Base-by-base conservation (phyloP, 2,888 invertebrate genomes). In the Pycnomerus fuliginosus region DNA sequence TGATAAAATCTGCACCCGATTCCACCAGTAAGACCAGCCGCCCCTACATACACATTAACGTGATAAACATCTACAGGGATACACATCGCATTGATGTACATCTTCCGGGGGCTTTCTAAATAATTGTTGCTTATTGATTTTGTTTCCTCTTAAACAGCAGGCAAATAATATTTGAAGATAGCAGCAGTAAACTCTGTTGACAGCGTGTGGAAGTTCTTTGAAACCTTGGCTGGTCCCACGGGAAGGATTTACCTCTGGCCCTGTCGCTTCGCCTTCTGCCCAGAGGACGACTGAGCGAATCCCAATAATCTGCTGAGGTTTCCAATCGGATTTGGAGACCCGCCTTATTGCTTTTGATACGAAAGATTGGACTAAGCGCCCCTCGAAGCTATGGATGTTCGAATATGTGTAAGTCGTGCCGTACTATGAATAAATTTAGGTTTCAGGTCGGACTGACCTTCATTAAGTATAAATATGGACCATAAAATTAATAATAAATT, bases 261-360 rank as follows among this genome's bases (percentile, higher is more conserved):
- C 58, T 53, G 55, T 53, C 54, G 50, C 46, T 36, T 28, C 47
- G 53, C 43, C 55, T 48, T 47, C 53, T 58, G 56, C 56, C 59
- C 60, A 56, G 48, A 56, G 55, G 58, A 57, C 59, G 52, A 53
- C 55, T 57, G 55, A 57, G 55, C 61, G 64, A 62, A 65, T 65
- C 62, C 63, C 61, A 62, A 64, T 67, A 67, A 67, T 67, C 66
- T 64, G 64, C 62, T 61, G 64, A 64, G 64, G 65, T 65, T 65
- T 64, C 61, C 64, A 63, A 67, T 65, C 61, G 62, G 63, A 65
- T 65, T 65, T 65, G 53, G 55, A 55, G 60, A 52, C 58, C 56
- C 57, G 60, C 61, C 66, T 66, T 65, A 66, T 64, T 64, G 63
- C 60, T 50, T 62, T 55, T 59, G 61, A 63, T 61, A 61, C 55